Base-by-base conservation (phyloP, 1,140 invertebrate genomes). In the Drosophila kikkawai region DNA sequence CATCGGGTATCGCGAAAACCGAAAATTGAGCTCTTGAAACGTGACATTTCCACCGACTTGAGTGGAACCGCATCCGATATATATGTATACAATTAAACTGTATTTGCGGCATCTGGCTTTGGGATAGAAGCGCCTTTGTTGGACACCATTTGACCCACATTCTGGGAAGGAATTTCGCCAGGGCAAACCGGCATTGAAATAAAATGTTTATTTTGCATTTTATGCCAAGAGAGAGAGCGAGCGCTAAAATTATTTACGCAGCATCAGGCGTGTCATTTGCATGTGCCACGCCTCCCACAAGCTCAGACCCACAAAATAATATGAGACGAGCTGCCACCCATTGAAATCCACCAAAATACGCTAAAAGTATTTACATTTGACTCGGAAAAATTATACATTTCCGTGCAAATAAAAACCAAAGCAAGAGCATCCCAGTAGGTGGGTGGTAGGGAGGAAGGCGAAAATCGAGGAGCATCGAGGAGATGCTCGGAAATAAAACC, bases 341-440 rank as follows among this genome's bases (percentile, higher is more conserved):
- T 76, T 87, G 83, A 82, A 79, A 69, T 64, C 69, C 75, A 85
- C 85, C 80, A 88, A 87, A 90, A 90, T 90, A 81, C 85, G 81
- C 85, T 90, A 88, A 88, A 85, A 88, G 85, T 90, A 90, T 90
- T 90, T 90, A 90, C 85, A 90, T 90, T 90, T 85, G 85, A 85
- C 85, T 90, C 74, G 78, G 77, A 69, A 90, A 90, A 90, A 90
- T 90, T 90, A 90, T 85, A 90, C 85, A 90, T 90, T 90, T 90
- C 85, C 85, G 84, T 90, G 81, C 81, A 90, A 88, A 88, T 88
- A 88, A 88, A 88, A 90, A 65, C 48, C 70, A 65, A 76, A 79
- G 65, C 44, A 61, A 42, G 29, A 58, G 37, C 48, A 39, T 29
- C 45, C 34, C 70, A 56, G 29, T 37, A 41, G 11, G 15, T 47